Percentiles rank a stretch among this genome's conserved stretches.
phyloP scores from a whole-genome alignment of 2,113 vertebrate genomes.

The Neodon shergylaensis region DNA sequence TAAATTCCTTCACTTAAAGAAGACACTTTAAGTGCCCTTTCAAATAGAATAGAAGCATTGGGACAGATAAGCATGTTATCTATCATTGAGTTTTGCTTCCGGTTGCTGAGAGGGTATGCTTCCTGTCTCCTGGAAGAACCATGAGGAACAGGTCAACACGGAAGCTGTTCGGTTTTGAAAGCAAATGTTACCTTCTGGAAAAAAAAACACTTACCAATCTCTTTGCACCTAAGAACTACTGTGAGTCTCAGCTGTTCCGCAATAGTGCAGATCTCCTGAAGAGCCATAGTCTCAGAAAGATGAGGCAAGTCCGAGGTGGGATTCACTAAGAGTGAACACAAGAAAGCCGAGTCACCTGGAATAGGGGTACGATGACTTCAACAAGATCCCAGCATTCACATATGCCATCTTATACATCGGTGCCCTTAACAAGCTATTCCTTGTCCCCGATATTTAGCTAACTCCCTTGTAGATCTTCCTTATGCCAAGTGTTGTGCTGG shows the following conservation, averaged over 20 bases:
- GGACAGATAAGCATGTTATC: not conserved
- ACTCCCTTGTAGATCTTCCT: not conserved
- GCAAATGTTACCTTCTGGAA: not conserved
- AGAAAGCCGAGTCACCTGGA: not conserved
- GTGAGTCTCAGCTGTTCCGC: not conserved
- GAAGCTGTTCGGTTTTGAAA: not conserved
- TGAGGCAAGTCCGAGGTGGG: not conserved
- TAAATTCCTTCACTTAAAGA: not conserved
- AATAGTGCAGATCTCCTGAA: no score
- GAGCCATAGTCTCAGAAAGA: not conserved
- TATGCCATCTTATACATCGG: not conserved
- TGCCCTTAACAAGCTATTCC: not conserved
- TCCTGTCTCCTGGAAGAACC: not conserved
- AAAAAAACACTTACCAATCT: conserved; percentile 13
- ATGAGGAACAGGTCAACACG: not conserved
- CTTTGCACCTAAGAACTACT: not conserved
- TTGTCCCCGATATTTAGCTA: not conserved
- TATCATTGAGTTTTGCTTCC: not conserved
- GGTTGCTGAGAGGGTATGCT: not conserved
- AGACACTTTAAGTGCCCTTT: not conserved
- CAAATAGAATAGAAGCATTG: not conserved
- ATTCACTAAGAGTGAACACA: not conserved
- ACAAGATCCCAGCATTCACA: not conserved
- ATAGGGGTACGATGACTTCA: not conserved
- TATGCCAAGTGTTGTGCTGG: not conserved